phyloP scores from a whole-genome alignment of 2,888 invertebrate species.

The Cheilosia vernalis region DNA sequence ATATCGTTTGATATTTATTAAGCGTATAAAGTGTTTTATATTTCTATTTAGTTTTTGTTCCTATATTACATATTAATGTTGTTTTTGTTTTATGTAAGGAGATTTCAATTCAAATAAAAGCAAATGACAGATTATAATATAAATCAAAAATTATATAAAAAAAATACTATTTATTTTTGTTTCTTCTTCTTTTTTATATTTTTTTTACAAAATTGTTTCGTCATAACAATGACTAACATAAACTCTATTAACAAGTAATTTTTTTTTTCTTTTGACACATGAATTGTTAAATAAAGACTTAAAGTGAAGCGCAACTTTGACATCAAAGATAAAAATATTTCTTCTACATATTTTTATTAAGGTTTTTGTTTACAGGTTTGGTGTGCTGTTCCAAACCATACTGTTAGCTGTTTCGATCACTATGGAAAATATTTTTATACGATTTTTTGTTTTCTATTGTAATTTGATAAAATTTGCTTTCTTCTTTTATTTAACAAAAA shows the following conservation, averaged over 20 bases:
- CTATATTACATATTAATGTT: conserved; percentile 47
- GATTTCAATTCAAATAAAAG: conserved; percentile 43
- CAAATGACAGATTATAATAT: conserved; percentile 54
- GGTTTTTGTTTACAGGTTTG: conserved; percentile 23
- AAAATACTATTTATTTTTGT: conserved; percentile 48
- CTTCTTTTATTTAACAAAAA: conserved; percentile 17
- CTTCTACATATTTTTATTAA: not conserved
- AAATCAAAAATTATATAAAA: conserved; percentile 42
- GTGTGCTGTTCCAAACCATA: conserved; percentile 13
- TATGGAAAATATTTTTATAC: not conserved
- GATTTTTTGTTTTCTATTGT: conserved; percentile 4
- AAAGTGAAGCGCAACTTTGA: conserved; percentile 49
- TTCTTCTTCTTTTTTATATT: conserved; percentile 18
- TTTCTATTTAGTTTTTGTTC: conserved; percentile 19
- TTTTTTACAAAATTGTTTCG: conserved; percentile 60
- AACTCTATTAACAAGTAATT: conserved; percentile 58
- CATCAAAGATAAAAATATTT: conserved; percentile 16
- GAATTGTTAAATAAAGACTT: conserved; percentile 35
- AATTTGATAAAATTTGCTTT: conserved; percentile 12
- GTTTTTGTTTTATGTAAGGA: conserved; percentile 34
- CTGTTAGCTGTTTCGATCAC: conserved; percentile 35
- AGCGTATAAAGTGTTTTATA: conserved; percentile 62
- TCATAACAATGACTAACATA: conserved; percentile 40
- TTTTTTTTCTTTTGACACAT: conserved; percentile 65
- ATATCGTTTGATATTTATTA: conserved; percentile 67